Evolutionary conservation across 2,888 invertebrate species (phyloP), one percentile per base, ranked within the genome.

Genomic region (Diarsia brunnea): DNA sequence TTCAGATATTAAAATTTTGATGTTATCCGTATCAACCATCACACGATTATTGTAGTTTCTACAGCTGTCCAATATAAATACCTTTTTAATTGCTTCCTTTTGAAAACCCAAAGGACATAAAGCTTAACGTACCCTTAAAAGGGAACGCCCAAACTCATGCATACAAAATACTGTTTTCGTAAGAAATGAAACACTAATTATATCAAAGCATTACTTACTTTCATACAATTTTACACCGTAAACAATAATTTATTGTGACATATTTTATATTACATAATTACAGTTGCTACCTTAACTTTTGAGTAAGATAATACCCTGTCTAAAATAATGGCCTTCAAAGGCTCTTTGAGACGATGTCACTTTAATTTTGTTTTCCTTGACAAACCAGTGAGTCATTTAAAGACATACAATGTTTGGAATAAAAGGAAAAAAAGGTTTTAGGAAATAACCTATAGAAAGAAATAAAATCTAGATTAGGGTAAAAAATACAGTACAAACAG

Each of bases 321-420:
- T 84, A 69, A 85, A 85, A 84, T 89, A 88, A 90, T 88, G 89
- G 84, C 81, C 80, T 85, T 82, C 84, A 85, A 87, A 88, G 88
- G 89, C 89, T 89, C 88, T 90, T 81, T 83, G 80, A 78, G 79
- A 88, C 84, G 84, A 82, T 83, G 88, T 88, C 87, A 86, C 85
- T 88, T 87, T 87, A 89, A 91, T 90, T 89, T 89, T 84, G 87
- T 86, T 89, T 88, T 85, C 84, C 55, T 77, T 70, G 84, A 78
- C 78, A 73, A 83, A 76, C 49, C 75, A 69, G 79, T 71, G 47
- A 71, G 71, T 66, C 70, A 72, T 75, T 65, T 53, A 63, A 66
- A 58, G 51, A 70, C 69, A 69, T 79, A 53, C 69, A 81, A 81
- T 65, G 73, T 68, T 70, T 66, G 12, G 53, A 79, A 79, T 69